phyloP scores from a whole-genome alignment of 2,888 invertebrate species.

The Junonia oenone region DNA sequence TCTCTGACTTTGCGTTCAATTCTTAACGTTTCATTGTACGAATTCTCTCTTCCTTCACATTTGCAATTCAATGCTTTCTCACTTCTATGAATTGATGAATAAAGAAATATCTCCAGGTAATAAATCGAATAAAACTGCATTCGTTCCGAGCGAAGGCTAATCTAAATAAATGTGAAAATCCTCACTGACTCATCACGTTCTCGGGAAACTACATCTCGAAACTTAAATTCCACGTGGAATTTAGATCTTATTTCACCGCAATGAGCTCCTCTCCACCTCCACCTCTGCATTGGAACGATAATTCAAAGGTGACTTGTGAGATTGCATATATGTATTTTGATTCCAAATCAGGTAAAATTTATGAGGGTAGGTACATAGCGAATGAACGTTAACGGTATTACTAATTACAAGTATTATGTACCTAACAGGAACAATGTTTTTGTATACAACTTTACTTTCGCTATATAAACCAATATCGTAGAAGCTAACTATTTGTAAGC shows the following conservation, averaged over 20 bases:
- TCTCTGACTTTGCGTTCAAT: background rate
- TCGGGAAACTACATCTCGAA: constrained; percentile 5
- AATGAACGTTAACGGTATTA: too few species aligned
- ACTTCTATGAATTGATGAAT: constrained; percentile 18
- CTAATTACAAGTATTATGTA: too few species aligned
- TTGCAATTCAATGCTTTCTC: constrained; percentile 18
- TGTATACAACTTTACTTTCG: too few species aligned
- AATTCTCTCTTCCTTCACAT: constrained; percentile 9
- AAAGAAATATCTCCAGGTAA: constrained; percentile 19
- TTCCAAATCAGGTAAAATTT: too few species aligned
- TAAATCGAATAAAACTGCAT: constrained; percentile 23
- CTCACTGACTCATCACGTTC: constrained; percentile 15
- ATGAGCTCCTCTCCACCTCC: background rate
- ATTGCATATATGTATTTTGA: too few species aligned
- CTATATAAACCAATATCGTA: too few species aligned
- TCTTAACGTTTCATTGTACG: constrained; percentile 10
- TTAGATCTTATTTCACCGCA: constrained; percentile 7
- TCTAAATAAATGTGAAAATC: constrained; percentile 25
- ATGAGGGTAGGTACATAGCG: too few species aligned
- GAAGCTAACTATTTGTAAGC: too few species aligned
- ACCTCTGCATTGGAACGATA: background rate
- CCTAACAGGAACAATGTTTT: too few species aligned
- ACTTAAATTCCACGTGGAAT: constrained; percentile 8
- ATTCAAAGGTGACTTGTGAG: background rate
- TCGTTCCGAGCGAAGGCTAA: constrained; percentile 8